These are phyloP conservation scores for Galeopsomyia nigrocyanea DNA, from an alignment of 2,888 invertebrate genomes.

Conservation along the genomic window DNA sequence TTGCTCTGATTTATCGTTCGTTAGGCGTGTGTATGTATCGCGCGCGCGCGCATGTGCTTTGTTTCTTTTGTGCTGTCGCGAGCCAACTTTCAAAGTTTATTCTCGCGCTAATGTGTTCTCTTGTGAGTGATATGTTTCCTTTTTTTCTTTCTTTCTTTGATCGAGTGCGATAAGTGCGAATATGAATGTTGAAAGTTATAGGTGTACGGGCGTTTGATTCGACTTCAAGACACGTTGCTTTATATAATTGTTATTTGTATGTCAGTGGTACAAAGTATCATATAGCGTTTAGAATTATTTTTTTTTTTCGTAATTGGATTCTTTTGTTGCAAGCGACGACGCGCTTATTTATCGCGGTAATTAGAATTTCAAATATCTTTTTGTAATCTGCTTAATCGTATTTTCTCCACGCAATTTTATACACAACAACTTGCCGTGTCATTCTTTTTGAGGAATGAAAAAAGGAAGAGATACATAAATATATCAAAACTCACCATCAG, in stretches of 20 bases:
- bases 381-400: neutral
- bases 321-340: too few relatives aligned
- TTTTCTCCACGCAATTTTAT: neutral
- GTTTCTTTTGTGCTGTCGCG: slow-evolving; percentile 2
- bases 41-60: neutral
- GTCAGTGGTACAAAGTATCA: too few relatives aligned
- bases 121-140: neutral
- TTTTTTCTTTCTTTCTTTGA: neutral
- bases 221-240: too few relatives aligned
- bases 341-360: neutral
- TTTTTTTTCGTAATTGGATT: too few relatives aligned
- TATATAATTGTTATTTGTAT: too few relatives aligned
- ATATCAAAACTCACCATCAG: slow-evolving; percentile 15
- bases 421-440: slow-evolving; percentile 1
- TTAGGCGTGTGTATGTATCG: neutral
- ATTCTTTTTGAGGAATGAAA: slow-evolving; percentile 13
- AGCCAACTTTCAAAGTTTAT: too few relatives aligned
- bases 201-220: too few relatives aligned
- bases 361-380: slow-evolving; percentile 15
- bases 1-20: too few relatives aligned
- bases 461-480: too few relatives aligned
- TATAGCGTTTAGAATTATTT: too few relatives aligned
- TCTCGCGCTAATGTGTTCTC: neutral
- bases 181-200: too few relatives aligned
- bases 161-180: neutral